Conservation (phyloP, 2,797 vertebrate genomes). For the Chromis chromis region DNA sequence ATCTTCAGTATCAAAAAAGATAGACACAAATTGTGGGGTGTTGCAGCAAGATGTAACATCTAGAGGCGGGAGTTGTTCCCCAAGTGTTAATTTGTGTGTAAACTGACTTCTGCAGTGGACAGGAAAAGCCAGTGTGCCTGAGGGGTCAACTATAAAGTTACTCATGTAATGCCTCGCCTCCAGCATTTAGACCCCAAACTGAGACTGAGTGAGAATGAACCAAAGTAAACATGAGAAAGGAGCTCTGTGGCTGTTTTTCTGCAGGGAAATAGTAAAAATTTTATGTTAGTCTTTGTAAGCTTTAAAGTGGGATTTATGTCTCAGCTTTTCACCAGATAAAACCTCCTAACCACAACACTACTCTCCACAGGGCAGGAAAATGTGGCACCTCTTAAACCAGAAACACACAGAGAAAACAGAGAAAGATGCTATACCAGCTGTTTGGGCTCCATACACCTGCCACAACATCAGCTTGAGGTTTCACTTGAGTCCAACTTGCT, state of each 20-base stretch:
- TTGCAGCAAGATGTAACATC: slow-evolving; percentile 2
- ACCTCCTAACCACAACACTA: background rate
- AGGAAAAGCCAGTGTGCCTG: slow-evolving; percentile 33
- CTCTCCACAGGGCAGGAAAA: background rate
- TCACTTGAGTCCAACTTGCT: slow-evolving; percentile 25
- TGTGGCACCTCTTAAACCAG: background rate
- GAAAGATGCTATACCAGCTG: slow-evolving; percentile 31
- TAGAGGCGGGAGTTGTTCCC: background rate
- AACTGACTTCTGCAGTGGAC: slow-evolving; percentile 34
- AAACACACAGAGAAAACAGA: slow-evolving; percentile 7
- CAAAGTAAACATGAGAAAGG: slow-evolving; percentile 1
- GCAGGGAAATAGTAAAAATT: background rate
- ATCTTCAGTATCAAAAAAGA: slow-evolving; percentile 49
- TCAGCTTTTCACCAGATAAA: slow-evolving; percentile 22
- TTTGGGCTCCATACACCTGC: slow-evolving; percentile 24
- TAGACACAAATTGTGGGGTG: slow-evolving; percentile 5
- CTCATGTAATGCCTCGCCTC: slow-evolving; percentile 38
- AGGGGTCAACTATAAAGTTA: slow-evolving; percentile 39
- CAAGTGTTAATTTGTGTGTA: slow-evolving; percentile 24
- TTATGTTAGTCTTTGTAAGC: slow-evolving; percentile 13
- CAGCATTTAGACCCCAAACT: slow-evolving; percentile 23
- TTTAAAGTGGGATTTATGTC: slow-evolving; percentile 5
- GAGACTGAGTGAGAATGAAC: slow-evolving; percentile 17
- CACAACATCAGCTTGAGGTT: slow-evolving; percentile 26
- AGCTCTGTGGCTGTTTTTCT: slow-evolving; percentile 14